Evolutionary conservation across 2,888 invertebrate species (phyloP), one percentile per base, ranked within the genome.

Genomic region (Conchocele bisecta): DNA sequence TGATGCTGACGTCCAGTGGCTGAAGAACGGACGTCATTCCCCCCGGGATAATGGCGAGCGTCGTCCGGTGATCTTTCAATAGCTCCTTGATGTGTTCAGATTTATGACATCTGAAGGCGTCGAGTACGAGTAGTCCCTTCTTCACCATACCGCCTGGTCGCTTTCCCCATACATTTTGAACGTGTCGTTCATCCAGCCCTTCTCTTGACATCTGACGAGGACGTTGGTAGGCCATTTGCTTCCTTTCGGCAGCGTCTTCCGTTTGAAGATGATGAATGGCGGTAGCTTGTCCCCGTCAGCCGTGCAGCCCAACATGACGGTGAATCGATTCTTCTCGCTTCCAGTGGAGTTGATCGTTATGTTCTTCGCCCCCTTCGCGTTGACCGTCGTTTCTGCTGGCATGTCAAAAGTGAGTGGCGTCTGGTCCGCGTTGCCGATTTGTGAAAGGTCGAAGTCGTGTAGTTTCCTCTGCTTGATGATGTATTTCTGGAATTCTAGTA

Each of bases 361-460:
- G 6, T 54, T 28, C 37, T 46, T 69, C 0, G 29, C 6, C 1
- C 58, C 64, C 13, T 53, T 63, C 5, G 28, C 28, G 0, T 42
- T 7, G 6, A 77, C 48, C 5, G 59, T 64, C 9, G 66, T 63
- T 7, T 37, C 20, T 13, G 28, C 11, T 20, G 63, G 74, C 17
- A 75, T 13, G 35, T 72, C 72, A 44, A 70, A 63, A n/a, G 58
- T 64, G 15, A 66, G 56, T 1, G 58, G 63, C 15, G 44, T 61
- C 50, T 61, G 56, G 46, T 57, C 68, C 20, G 70, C 70, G 35
- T 65, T 71, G 11, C 65, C 54, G 0, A 71, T 65, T 29, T 71
- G 65, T 20, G 11, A 22, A 1, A 54, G 59, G 17, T 59, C 46
- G 2, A n/a, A 58, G 24, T 58, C 26, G 20, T 35, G 15, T 28